These are phyloP conservation scores for Diploptera punctata DNA, from an alignment of 2,888 invertebrate genomes.

Conservation along the genomic window DNA sequence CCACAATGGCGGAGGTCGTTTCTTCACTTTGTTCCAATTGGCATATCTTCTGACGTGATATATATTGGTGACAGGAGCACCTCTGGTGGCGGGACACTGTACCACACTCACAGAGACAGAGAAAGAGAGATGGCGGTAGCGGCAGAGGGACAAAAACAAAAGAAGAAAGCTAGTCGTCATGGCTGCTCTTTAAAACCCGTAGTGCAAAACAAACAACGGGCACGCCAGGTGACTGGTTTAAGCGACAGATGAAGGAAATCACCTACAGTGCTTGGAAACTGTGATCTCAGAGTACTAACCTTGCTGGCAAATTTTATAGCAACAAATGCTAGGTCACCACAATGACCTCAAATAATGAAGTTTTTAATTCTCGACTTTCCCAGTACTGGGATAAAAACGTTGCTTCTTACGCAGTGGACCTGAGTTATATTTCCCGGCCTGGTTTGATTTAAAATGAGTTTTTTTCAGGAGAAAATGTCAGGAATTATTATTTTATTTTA, in stretches of 20 bases:
- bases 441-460: no score
- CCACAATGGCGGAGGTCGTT: not conserved
- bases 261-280: constrained; percentile 14
- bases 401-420: no score
- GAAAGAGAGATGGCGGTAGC: constrained; percentile 21
- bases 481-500: no score
- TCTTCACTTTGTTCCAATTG: not conserved
- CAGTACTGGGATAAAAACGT: no score
- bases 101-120: no score
- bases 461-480: no score
- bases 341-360: no score
- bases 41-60: not conserved
- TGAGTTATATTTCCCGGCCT: no score
- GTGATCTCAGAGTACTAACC: no score
- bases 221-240: constrained; percentile 29
- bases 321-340: no score
- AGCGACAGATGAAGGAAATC: constrained; percentile 17
- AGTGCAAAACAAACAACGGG: constrained; percentile 26
- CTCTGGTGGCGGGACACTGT: constrained; percentile 10
- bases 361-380: no score
- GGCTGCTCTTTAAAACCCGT: constrained; percentile 29
- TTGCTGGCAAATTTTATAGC: no score
- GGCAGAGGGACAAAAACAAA: constrained; percentile 28
- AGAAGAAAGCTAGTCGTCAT: constrained; percentile 23
- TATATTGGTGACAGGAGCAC: not conserved